A percentile compares a stretch with the other conserved stretches of the same genome.
phyloP scores from a whole-genome alignment of 2,113 vertebrate genomes.

The Myiopsitta monachus region DNA sequence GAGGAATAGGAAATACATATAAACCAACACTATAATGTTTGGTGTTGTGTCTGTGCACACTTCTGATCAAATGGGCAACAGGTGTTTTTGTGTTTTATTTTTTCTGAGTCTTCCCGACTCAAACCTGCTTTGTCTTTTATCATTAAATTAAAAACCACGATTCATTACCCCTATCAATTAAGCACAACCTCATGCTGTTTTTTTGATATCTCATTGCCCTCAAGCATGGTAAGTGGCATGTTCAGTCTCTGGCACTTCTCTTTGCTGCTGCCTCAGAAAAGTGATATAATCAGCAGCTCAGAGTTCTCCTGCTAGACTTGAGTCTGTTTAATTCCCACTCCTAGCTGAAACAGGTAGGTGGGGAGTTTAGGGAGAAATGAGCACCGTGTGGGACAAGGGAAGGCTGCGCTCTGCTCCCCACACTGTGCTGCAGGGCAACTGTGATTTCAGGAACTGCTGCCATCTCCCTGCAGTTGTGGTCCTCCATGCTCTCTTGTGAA shows the following conservation, averaged over 20 bases:
- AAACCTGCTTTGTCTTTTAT: neutral
- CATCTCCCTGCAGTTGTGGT: neutral
- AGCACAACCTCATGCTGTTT: neutral
- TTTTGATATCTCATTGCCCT: neutral
- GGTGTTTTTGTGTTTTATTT: neutral
- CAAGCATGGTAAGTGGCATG: fast-evolving
- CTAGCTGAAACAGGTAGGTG: neutral
- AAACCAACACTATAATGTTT: neutral
- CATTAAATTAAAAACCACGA: neutral
- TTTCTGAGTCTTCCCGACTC: neutral
- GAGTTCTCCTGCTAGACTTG: neutral
- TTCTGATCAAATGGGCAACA: neutral
- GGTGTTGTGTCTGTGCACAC: neutral
- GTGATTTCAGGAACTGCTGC: neutral
- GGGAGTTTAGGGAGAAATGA: neutral
- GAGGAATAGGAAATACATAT: neutral
- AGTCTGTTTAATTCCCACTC: neutral
- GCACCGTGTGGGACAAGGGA: fast-evolving
- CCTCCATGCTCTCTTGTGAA: neutral
- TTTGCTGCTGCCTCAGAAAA: neutral
- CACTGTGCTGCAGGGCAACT: neutral
- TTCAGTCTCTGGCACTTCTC: neutral
- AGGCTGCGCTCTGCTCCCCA: neutral
- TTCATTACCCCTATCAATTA: neutral
- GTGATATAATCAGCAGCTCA: neutral